Percentiles rank a stretch among this genome's conserved stretches.
These are phyloP conservation scores for Gymnocephalus cernua DNA, from an alignment of 2,113 vertebrate species.

Conservation along the genomic window DNA sequence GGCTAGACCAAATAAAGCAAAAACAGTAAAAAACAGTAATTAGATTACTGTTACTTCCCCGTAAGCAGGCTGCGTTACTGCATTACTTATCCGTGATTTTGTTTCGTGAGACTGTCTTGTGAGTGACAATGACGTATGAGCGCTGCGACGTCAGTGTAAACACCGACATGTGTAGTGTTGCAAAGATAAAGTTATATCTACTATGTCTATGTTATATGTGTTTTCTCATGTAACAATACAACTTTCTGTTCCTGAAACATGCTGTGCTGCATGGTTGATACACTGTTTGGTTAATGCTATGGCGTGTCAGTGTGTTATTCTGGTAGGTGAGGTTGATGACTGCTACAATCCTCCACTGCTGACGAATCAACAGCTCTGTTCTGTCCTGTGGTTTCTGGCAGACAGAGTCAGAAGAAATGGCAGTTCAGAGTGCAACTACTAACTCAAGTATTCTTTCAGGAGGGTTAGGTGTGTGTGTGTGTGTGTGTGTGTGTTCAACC, in stretches of 20 bases:
- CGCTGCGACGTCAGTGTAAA: too few relatives aligned
- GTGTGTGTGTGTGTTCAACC: constrained; percentile 27
- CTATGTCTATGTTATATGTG: background rate
- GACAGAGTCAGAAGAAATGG: constrained; percentile 30
- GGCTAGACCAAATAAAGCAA: background rate
- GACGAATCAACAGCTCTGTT: constrained; percentile 7
- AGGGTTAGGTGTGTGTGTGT: constrained; percentile 13
- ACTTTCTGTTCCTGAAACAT: background rate
- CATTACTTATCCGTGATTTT: too few relatives aligned
- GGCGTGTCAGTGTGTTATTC: background rate
- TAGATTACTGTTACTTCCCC: too few relatives aligned
- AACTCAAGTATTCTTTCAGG: constrained; percentile 41
- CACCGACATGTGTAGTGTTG: too few relatives aligned
- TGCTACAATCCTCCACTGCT: background rate
- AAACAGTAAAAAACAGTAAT: too few relatives aligned
- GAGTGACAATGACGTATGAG: too few relatives aligned
- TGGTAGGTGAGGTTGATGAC: constrained; percentile 6
- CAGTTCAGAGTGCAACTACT: constrained; percentile 42
- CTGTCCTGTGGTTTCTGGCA: constrained; percentile 32
- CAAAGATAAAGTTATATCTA: background rate
- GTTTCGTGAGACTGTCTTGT: too few relatives aligned
- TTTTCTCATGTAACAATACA: background rate
- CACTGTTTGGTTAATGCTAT: background rate
- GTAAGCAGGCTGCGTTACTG: too few relatives aligned
- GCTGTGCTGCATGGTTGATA: background rate